These are phyloP conservation scores for Ganaspis brasiliensis DNA, from an alignment of 2,888 invertebrate species.

Conservation along the genomic window DNA sequence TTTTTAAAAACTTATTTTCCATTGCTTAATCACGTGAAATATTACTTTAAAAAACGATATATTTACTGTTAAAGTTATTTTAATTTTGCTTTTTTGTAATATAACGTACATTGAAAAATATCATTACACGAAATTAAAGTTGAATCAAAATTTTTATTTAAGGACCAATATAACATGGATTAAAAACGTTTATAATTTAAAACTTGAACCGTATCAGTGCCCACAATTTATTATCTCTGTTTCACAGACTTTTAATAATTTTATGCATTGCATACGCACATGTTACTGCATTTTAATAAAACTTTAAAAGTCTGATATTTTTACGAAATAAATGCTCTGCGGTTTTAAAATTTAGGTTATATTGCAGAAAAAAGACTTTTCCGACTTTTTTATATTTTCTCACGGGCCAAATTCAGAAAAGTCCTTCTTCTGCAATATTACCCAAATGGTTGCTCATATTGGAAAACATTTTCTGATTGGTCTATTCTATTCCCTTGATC, in stretches of 20 bases:
- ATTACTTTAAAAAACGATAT: not conserved
- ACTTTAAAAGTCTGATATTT: not conserved
- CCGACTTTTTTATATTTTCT: not conserved
- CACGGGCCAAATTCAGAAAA: no score
- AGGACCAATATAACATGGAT: not conserved
- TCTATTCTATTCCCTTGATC: no score
- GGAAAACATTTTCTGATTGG: no score
- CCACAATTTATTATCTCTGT: slow-evolving; percentile 1
- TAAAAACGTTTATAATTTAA: not conserved
- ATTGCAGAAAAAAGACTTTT: no score
- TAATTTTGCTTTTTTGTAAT: no score
- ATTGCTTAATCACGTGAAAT: not conserved
- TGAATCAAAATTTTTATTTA: not conserved
- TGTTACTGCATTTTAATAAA: slow-evolving; percentile 14
- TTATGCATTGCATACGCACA: slow-evolving; percentile 5
- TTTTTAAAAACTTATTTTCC: not conserved
- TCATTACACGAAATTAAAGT: not conserved
- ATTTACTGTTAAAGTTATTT: no score
- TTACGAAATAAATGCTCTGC: not conserved
- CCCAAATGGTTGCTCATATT: no score
- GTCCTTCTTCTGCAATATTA: no score
- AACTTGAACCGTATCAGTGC: not conserved
- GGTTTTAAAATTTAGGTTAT: not conserved
- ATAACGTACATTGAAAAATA: not conserved
- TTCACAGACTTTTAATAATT: not conserved